These are phyloP conservation scores for Colinus virginianus DNA, from an alignment of 2,113 vertebrate genomes.

Conservation along the genomic window DNA sequence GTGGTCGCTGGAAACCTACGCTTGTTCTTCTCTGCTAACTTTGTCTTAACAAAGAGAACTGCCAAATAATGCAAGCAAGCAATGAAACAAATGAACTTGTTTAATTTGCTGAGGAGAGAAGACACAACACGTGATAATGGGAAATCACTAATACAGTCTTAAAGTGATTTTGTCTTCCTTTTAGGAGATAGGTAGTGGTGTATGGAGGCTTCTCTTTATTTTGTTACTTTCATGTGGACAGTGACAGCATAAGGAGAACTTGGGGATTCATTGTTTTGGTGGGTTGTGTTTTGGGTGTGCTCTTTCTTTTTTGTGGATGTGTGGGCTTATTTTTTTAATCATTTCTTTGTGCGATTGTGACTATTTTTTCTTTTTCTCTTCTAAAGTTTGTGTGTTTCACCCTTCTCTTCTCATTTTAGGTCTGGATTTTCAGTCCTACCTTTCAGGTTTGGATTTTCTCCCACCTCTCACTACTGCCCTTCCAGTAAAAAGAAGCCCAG, in stretches of 20 bases:
- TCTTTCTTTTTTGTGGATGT: neutral
- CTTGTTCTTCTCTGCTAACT: neutral
- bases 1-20: neutral
- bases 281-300: neutral
- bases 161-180: neutral
- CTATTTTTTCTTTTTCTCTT: neutral
- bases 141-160: neutral
- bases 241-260: neutral
- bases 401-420: constrained; percentile 17
- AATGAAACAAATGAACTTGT: neutral
- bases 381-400: neutral
- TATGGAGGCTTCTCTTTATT: neutral
- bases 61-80: neutral
- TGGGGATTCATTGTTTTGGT: neutral
- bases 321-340: neutral
- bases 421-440: constrained; percentile 47
- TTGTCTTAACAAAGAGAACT: neutral
- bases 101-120: neutral
- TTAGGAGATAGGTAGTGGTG: neutral
- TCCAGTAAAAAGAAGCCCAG: constrained; percentile 81
- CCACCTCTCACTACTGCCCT: constrained; percentile 75
- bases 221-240: neutral
- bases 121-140: neutral
- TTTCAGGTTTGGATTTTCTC: constrained; percentile 81
- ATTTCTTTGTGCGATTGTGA: neutral